Evolutionary conservation across 2,113 vertebrate genomes (phyloP), one percentile per base, ranked within the genome.

Genomic region (Epinephelus moara): DNA sequence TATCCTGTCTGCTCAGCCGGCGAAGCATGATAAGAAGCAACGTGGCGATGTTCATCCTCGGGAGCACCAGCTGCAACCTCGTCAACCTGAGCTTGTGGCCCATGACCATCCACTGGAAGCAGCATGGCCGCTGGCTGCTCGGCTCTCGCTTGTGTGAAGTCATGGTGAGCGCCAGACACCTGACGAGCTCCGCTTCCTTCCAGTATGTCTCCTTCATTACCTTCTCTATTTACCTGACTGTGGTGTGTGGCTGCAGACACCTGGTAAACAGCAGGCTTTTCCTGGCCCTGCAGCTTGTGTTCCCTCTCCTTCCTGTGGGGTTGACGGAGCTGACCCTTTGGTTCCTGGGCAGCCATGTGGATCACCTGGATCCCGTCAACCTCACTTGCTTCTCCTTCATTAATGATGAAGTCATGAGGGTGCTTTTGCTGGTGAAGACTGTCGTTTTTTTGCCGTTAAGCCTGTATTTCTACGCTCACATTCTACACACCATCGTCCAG

Each of bases 311-410:
- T 3, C 88, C 86, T 11, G 81, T 86, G 33, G 75, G 81, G 40
- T 13, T 90, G 56, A 91, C 71, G 78, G 86, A 91, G 64, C 50
- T 92, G 52, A 80, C 64, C 70, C 49, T 91, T 78, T 85, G 87
- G 85, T 4, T 82, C 4, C 17, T 81, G 15, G 79, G 45, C 40
- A 30, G 14, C 53, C 56, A n/a, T 1, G 85, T 92, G 40, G 14
- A 71, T 19, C 89, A 92, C 78, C 73, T 93, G 84, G 91, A 93
- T 70, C 50, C 18, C 2, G 60, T 89, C 70, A 70, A 85, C 30
- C 80, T 87, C 42, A 93, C 85, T n/a, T 92, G 88, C 79, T 93
- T 94, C 75, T 90, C 87, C 84, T 93, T 88, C 70, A 90, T 95
- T 23, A 92, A 93, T 18, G 92, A 94, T 42, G 3, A 52, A 68